These are phyloP conservation scores for Drosophila tani DNA, from an alignment of 1,140 invertebrate species.

Conservation along the genomic window DNA sequence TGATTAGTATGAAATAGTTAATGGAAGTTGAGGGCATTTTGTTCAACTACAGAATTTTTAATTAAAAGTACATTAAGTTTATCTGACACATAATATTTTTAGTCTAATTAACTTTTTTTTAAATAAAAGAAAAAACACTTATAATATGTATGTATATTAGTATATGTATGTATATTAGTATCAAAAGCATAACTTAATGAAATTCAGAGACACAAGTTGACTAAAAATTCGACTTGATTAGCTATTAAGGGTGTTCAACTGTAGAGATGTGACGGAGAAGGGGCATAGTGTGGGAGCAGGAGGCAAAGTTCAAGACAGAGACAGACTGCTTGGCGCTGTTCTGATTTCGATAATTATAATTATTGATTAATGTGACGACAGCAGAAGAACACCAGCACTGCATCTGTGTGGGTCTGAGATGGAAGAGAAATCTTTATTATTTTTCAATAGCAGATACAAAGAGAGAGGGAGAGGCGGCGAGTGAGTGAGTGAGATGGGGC, in stretches of 20 bases:
- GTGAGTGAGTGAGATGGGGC: neutral
- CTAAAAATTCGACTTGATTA: neutral
- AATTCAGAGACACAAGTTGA: neutral
- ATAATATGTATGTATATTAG: too few relatives aligned
- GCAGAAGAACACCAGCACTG: constrained; percentile 3
- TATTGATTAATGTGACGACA: constrained; percentile 41
- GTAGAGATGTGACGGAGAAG: constrained; percentile 1
- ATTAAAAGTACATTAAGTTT: neutral
- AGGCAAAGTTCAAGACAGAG: constrained; percentile 17
- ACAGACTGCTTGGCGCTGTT: constrained; percentile 44
- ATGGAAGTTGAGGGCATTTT: too few relatives aligned
- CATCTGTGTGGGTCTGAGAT: constrained; percentile 64
- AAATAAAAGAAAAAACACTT: too few relatives aligned
- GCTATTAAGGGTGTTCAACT: neutral
- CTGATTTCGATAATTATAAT: constrained; percentile 35
- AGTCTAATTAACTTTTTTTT: too few relatives aligned
- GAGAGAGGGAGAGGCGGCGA: neutral
- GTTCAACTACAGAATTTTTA: neutral
- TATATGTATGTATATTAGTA: too few relatives aligned
- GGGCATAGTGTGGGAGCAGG: neutral
- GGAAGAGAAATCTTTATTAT: constrained; percentile 63
- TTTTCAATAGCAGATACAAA: constrained; percentile 28
- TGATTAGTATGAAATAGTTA: neutral
- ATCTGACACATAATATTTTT: neutral
- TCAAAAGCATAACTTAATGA: neutral